A percentile compares a stretch with the other conserved stretches of the same genome.
These are phyloP conservation scores for Bos taurus DNA, from an alignment of 2,113 vertebrate genomes.

Conservation along the genomic window DNA sequence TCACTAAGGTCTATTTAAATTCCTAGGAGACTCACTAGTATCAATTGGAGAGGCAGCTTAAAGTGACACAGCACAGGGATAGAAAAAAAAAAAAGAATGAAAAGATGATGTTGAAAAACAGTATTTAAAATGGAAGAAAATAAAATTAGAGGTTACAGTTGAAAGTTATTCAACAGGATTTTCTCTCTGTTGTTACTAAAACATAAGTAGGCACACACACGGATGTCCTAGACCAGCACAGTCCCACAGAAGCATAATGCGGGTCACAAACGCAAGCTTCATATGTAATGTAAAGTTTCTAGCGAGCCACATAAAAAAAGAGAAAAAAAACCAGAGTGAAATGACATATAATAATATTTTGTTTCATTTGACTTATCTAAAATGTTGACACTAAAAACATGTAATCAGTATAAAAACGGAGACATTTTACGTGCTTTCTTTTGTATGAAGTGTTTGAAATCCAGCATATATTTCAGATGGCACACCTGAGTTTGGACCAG, in stretches of 20 bases:
- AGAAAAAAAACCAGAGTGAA: background rate
- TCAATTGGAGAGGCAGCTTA: slow-evolving; percentile 72
- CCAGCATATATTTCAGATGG: background rate
- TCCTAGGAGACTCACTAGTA: slow-evolving; percentile 75
- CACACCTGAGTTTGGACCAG: background rate
- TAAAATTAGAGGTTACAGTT: slow-evolving; percentile 58
- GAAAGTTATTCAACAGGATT: slow-evolving; percentile 18
- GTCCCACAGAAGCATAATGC: background rate
- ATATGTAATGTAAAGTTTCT: background rate
- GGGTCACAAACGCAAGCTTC: background rate
- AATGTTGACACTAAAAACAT: background rate
- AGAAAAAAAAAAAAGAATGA: background rate
- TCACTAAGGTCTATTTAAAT: slow-evolving; percentile 76
- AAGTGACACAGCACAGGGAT: slow-evolving; percentile 50
- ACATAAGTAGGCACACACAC: background rate
- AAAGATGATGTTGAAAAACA: slow-evolving; percentile 69
- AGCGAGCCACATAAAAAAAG: background rate
- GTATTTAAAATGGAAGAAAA: slow-evolving; percentile 71
- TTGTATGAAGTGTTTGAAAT: background rate
- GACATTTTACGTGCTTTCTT: background rate
- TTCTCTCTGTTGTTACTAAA: background rate
- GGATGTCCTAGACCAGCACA: background rate
- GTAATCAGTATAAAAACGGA: background rate
- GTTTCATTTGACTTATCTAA: background rate
- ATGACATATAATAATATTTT: background rate